Evolutionary conservation across 2,113 vertebrate genomes (phyloP).

Genomic region (Turnix velox): DNA sequence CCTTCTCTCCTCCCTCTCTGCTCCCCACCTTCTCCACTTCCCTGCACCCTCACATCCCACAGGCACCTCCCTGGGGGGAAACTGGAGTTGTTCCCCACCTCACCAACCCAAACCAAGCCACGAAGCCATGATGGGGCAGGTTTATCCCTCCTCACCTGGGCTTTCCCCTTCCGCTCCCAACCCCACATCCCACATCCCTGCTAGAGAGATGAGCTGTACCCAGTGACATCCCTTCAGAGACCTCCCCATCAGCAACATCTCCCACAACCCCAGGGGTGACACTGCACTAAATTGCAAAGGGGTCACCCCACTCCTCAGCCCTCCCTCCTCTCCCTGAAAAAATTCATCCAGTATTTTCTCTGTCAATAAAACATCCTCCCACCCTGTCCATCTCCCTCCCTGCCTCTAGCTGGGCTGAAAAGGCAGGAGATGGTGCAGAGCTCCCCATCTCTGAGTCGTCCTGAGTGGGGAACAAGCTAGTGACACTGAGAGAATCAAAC

Average conservation of each 20-base stretch:
- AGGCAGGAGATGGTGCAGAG: neutral
- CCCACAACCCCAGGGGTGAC: neutral
- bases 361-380: neutral
- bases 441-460: neutral
- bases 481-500: neutral
- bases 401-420: accelerated
- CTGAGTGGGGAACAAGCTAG: neutral
- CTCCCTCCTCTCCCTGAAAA: neutral
- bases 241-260: neutral
- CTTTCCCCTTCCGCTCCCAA: neutral
- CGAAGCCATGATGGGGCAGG: accelerated
- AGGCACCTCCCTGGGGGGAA: neutral
- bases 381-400: neutral
- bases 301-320: neutral
- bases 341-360: neutral
- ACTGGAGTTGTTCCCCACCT: neutral
- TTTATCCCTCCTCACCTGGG: neutral
- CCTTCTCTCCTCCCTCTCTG: neutral
- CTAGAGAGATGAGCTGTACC: neutral
- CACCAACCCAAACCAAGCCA: neutral
- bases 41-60: neutral
- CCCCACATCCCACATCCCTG: neutral
- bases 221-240: neutral
- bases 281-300: neutral
- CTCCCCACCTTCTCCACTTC: neutral